Evolutionary conservation across 2,797 vertebrate species (phyloP), one percentile per base, ranked within the genome.

Genomic region (Alosa sapidissima): DNA sequence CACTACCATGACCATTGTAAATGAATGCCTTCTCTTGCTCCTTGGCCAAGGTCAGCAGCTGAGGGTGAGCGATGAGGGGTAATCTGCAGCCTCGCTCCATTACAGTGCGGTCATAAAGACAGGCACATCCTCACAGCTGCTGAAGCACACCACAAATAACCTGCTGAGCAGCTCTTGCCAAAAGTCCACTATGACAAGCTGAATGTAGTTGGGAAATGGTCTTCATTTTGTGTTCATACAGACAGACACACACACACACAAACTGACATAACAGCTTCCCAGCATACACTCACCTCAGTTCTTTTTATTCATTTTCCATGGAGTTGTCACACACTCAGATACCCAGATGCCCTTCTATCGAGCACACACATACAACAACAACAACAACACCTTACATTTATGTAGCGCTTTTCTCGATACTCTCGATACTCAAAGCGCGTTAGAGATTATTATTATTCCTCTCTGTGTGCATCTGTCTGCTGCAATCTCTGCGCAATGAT

Each of bases 21-120:
- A 33, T 41, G 36, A 45, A 45, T 19, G 68, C 13, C 14, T 45
- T 11, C 72, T 78, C 16, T 7, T 10, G 36, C 72, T 36, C 16
- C 72, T 78, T 21, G 36, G 54, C 87, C 88, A 89, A 90, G 87
- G 84, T 90, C 89, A 93, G 92, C 88, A 89, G 87, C 92, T 90
- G 88, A 90, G 88, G 86, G 33, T 82, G 91, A 92, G 91, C 93
- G 94, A 94, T 93, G 93, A 94, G 89, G 89, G 90, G 91, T 92
- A 92, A 91, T 94, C 93, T 88, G 89, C 88, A 45, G 86, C 89
- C 90, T 89, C 88, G 90, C 91, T 92, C 89, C 84, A 89, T 93
- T 93, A 89, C 90, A 88, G 86, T 47, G 3, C 16, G 21, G 86
- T 85, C 89, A 92, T 90, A 91, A 93, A 90, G 87, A 90, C 72